Evolutionary conservation across 92 coral and sea anemone species (phyloP).

Genomic region (Heteractis magnifica): DNA sequence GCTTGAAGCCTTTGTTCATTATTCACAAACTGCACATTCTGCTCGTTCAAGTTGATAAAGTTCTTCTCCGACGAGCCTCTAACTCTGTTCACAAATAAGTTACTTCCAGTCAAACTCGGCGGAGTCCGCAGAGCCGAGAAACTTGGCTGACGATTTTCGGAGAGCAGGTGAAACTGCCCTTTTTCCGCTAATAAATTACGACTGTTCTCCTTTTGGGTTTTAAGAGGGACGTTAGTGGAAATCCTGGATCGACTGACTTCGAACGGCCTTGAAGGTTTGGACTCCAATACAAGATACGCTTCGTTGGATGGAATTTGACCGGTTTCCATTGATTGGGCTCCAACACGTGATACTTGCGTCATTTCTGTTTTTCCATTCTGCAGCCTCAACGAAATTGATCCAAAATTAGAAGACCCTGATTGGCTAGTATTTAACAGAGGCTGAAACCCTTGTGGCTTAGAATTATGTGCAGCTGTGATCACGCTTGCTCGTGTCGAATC

Average conservation of each 20-base stretch:
- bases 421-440: constrained; percentile 12
- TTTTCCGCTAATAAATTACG: not conserved
- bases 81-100: not conserved
- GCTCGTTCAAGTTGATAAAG: not conserved
- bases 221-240: not conserved
- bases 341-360: not conserved
- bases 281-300: constrained; percentile 1
- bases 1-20: not conserved
- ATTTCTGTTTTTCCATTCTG: constrained; percentile 13
- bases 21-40: not conserved
- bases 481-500: constrained; percentile 5
- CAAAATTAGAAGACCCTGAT: not conserved
- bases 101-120: constrained; percentile 1
- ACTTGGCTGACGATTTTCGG: not conserved
- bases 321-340: not conserved
- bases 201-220: not conserved
- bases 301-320: constrained; percentile 5
- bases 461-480: not conserved
- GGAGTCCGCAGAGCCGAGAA: not conserved
- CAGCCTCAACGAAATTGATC: constrained; percentile 18
- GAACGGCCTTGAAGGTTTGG: not conserved
- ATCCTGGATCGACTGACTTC: not conserved
- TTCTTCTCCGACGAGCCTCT: not conserved
- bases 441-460: not conserved
- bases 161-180: not conserved